Conservation (phyloP, 1,140 invertebrate species). For the Centruroides vittatus region DNA sequence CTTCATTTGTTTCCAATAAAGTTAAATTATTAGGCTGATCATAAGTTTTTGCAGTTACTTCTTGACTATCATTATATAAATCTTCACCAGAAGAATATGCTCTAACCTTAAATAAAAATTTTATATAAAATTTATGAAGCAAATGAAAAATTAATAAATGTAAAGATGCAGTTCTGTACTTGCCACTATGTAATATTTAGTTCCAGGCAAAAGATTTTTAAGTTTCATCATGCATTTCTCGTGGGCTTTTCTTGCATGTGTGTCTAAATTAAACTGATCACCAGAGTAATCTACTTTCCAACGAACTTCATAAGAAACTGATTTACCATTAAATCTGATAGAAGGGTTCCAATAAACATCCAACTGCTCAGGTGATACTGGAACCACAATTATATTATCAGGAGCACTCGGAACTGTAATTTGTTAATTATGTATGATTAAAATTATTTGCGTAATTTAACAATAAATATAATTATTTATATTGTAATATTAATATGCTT, state of each 20-base stretch:
- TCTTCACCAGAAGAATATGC: constrained; percentile 52
- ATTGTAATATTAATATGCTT: too few species aligned
- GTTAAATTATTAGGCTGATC: constrained; percentile 47
- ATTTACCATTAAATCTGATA: constrained; percentile 43
- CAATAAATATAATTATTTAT: too few species aligned
- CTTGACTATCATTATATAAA: constrained; percentile 45
- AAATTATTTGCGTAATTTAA: too few species aligned
- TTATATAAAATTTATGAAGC: too few species aligned
- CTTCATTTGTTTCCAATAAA: constrained; percentile 36
- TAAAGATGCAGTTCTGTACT: too few species aligned
- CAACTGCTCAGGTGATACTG: constrained; percentile 54
- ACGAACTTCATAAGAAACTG: constrained; percentile 59
- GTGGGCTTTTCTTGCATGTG: too few species aligned
- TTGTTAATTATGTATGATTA: too few species aligned
- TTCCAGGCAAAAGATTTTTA: too few species aligned
- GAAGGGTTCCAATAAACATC: constrained; percentile 62
- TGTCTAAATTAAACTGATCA: too few species aligned
- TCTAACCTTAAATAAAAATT: constrained; percentile 23
- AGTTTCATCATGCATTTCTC: too few species aligned
- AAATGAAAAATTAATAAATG: too few species aligned
- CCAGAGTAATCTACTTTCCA: constrained; percentile 36
- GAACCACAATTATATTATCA: constrained; percentile 45
- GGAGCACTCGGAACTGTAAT: constrained; percentile 51
- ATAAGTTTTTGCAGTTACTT: constrained; percentile 46
- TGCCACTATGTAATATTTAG: too few species aligned